Conservation (phyloP, 2,888 invertebrate genomes). For the Tethea ocularis region DNA sequence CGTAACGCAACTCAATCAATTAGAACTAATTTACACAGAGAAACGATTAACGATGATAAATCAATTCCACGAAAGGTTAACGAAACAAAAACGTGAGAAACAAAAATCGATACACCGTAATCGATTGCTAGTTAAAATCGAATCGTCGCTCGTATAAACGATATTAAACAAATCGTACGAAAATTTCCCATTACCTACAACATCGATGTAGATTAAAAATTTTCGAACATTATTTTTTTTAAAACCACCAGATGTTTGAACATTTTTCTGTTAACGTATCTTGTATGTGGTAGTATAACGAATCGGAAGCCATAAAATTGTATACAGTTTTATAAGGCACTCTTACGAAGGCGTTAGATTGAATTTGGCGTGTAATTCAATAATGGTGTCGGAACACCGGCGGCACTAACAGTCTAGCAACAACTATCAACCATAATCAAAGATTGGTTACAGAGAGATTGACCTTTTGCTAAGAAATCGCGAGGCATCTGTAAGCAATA, state of each 20-base stretch:
- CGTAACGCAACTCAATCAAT: constrained; percentile 30
- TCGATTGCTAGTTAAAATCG: constrained; percentile 72
- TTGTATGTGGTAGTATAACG: constrained; percentile 55
- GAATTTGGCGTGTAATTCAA: constrained; percentile 74
- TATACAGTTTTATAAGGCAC: constrained; percentile 56
- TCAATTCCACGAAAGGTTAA: constrained; percentile 71
- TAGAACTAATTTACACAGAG: constrained; percentile 45
- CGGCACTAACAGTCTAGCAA: constrained; percentile 68
- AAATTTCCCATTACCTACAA: constrained; percentile 50
- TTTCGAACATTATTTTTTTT: constrained; percentile 26
- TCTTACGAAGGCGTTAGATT: constrained; percentile 63
- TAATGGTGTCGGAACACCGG: constrained; percentile 76
- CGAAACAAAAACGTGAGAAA: constrained; percentile 81
- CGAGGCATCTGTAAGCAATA: constrained; percentile 31
- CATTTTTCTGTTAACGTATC: constrained; percentile 28
- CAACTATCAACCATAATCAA: constrained; percentile 71
- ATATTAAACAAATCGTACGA: constrained; percentile 71
- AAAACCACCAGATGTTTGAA: constrained; percentile 40
- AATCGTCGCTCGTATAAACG: constrained; percentile 65
- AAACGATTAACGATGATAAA: constrained; percentile 63
- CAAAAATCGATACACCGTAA: constrained; percentile 61
- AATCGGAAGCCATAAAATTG: constrained; percentile 62
- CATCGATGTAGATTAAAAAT: constrained; percentile 43
- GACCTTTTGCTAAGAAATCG: constrained; percentile 62
- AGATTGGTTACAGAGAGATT: constrained; percentile 69